These are phyloP conservation scores for Triplophysa tibetana DNA, from an alignment of 2,113 vertebrate species.

Conservation along the genomic window DNA sequence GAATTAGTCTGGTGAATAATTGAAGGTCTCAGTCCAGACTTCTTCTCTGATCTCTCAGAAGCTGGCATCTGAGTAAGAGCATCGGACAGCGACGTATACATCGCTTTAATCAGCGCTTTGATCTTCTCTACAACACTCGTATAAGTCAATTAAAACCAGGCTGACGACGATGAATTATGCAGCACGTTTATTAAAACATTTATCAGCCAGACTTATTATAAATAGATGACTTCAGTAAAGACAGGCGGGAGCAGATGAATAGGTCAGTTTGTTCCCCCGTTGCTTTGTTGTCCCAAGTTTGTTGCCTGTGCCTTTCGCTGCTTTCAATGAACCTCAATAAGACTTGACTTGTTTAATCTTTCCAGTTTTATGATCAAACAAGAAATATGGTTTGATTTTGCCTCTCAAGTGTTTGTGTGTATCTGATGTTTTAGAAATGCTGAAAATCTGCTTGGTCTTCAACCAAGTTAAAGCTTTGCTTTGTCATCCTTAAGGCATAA, in stretches of 20 bases:
- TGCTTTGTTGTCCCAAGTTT: slow-evolving; percentile 63
- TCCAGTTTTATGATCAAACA: slow-evolving; percentile 53
- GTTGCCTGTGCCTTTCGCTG: slow-evolving; percentile 69
- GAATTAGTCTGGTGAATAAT: slow-evolving; percentile 71
- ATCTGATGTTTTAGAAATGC: slow-evolving; percentile 66
- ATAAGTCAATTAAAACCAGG: slow-evolving; percentile 81
- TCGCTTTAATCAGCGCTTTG: slow-evolving; percentile 77
- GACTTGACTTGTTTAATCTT: slow-evolving; percentile 21
- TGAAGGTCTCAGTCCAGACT: slow-evolving; percentile 68
- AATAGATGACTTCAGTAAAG: slow-evolving; percentile 75
- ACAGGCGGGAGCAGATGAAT: slow-evolving; percentile 71
- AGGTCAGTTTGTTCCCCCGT: slow-evolving; percentile 65
- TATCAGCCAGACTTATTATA: slow-evolving; percentile 79
- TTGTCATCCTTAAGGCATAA: slow-evolving; percentile 61
- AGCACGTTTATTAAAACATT: slow-evolving; percentile 81
- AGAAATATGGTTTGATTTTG: slow-evolving; percentile 58
- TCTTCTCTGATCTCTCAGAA: slow-evolving; percentile 71
- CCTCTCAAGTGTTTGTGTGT: slow-evolving; percentile 60
- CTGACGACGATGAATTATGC: slow-evolving; percentile 78
- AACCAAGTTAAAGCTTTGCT: slow-evolving; percentile 56
- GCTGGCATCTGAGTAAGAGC: slow-evolving; percentile 58
- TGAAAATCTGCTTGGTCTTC: slow-evolving; percentile 71
- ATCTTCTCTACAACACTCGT: slow-evolving; percentile 73
- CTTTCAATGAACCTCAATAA: slow-evolving; percentile 35
- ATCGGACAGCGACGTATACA: slow-evolving; percentile 73